These are phyloP conservation scores for Sinonovacula constricta DNA, from an alignment of 1,140 invertebrate species.

Conservation along the genomic window DNA sequence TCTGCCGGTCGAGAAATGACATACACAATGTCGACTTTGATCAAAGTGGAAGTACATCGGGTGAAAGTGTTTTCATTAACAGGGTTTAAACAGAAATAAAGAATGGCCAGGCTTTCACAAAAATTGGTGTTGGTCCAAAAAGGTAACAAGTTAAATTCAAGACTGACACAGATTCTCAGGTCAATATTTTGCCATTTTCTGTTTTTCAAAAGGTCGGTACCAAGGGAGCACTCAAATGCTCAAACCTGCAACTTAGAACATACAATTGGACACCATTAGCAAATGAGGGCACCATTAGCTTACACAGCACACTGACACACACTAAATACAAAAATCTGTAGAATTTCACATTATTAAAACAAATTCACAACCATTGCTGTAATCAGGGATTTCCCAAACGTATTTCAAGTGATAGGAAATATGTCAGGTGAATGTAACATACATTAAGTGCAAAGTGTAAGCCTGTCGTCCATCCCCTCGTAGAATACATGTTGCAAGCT, in stretches of 20 bases:
- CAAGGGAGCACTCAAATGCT: too few species aligned
- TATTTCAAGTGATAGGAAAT: not conserved
- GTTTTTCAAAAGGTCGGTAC: too few species aligned
- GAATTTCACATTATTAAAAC: too few species aligned
- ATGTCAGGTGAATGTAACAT: too few species aligned
- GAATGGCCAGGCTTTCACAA: not conserved
- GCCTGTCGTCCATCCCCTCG: slow-evolving; percentile 10
- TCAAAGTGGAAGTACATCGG: too few species aligned
- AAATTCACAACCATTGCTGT: not conserved
- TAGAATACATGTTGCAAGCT: not conserved
- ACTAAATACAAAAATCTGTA: too few species aligned
- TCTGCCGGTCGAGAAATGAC: too few species aligned
- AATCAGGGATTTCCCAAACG: not conserved
- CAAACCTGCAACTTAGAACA: too few species aligned
- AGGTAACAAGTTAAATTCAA: not conserved
- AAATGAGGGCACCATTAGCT: too few species aligned
- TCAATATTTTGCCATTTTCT: not conserved
- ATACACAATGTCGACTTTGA: too few species aligned
- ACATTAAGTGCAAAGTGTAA: not conserved
- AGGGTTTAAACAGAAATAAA: not conserved
- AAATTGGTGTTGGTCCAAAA: not conserved
- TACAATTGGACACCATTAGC: not conserved
- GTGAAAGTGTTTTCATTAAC: not conserved
- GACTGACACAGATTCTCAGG: slow-evolving; percentile 1
- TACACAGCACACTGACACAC: too few species aligned